Evolutionary conservation across 2,797 vertebrate genomes (phyloP).

Genomic region (Tauraco hartlaubi): DNA sequence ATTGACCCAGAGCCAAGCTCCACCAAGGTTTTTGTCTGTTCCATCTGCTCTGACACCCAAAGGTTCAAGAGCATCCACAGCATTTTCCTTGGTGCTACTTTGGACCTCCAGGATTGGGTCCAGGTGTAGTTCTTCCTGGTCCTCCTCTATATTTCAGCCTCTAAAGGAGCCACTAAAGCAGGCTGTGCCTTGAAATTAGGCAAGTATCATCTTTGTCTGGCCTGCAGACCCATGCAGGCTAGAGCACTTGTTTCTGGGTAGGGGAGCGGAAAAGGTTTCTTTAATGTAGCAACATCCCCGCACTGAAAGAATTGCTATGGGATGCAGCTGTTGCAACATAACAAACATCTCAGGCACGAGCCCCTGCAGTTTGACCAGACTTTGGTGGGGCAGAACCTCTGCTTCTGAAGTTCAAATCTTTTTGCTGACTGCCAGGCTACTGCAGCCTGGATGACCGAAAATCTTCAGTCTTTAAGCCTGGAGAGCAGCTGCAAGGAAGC

Average conservation of each 20-base stretch:
- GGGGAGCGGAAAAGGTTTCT: not conserved
- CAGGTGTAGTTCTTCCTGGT: not conserved
- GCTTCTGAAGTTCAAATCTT: not conserved
- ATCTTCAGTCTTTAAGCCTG: slow-evolving; percentile 9
- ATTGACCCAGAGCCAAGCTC: not conserved
- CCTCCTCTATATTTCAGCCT: not conserved
- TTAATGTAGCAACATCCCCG: not conserved
- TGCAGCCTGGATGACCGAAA: not conserved
- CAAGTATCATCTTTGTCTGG: not conserved
- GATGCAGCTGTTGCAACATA: not conserved
- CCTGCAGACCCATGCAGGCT: not conserved
- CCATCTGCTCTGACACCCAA: not conserved
- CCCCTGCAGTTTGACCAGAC: not conserved
- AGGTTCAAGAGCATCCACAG: not conserved
- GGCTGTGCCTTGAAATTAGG: not conserved
- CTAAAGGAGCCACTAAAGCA: not conserved
- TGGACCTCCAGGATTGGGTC: not conserved
- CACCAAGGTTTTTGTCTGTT: not conserved
- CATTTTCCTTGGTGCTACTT: not conserved
- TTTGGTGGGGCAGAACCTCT: not conserved
- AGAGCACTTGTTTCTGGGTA: not conserved
- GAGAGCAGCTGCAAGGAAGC: slow-evolving; percentile 57
- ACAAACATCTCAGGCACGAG: not conserved
- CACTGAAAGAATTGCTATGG: not conserved
- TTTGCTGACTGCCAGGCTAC: not conserved